Base-by-base conservation (phyloP, 2,888 invertebrate genomes). In the Drosophila macrospina region DNA sequence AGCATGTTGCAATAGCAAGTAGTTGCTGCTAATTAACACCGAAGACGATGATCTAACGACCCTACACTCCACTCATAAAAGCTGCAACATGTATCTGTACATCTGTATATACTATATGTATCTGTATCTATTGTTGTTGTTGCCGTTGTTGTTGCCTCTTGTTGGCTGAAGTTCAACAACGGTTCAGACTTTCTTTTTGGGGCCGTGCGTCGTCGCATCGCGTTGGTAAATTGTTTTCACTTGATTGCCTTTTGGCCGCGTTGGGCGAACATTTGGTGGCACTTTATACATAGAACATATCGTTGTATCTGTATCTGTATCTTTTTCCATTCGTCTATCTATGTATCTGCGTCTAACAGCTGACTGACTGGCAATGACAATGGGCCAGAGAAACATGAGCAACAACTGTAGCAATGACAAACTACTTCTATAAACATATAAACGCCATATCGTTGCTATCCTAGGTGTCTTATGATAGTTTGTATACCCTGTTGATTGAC, bases 201-300 rank as follows among this genome's bases (percentile, higher is more conserved):
- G 50, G 62, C 24, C 5, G 39, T 54, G 28, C 37, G 10, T 26
- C 36, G 15, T 36, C 32, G 28, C 85, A 39, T 50, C 73, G 84
- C 88, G 88, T 88, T 84, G 88, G 88, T 86, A 88, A 67, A 74
- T 72, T 69, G 54, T 72, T 69, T 68, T 68, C 74, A 74, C 72
- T 75, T 79, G 59, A 75, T 79, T 68, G 68, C 61, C 57, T 75
- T 66, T 72, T 63, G 61, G 51, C 51, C 62, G 56, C 76, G 76
- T 78, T 79, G 78, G 78, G 64, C 75, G 50, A 62, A 41, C 59
- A 45, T 55, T 64, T 61, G 30, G 32, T 64, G 45, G 11, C 70
- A 56, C 15, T 34, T 26, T 41, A 74, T 63, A 72, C 73, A 63
- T 67, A 72, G 74, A 77, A 60, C 41, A 66, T 52, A 69, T 51